Percentiles rank a stretch among this genome's conserved stretches.
These are phyloP conservation scores for Drosophila borborema DNA, from an alignment of 2,888 invertebrate species.

Conservation along the genomic window DNA sequence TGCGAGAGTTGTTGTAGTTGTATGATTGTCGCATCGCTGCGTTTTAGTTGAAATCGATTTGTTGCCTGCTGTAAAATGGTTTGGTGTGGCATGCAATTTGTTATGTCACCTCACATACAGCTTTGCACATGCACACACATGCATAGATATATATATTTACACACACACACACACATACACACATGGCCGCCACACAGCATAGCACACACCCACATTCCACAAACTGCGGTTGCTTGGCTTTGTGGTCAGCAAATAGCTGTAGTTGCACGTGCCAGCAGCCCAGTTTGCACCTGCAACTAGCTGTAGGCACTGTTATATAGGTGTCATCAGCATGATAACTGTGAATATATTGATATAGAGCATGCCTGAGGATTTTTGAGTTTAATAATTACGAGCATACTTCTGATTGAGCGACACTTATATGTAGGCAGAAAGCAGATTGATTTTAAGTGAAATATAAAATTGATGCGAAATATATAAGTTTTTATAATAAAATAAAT, in stretches of 20 bases:
- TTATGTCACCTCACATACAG: constrained; percentile 53
- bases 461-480: neutral
- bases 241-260: constrained; percentile 60
- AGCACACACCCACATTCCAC: constrained; percentile 43
- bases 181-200: neutral
- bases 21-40: constrained; percentile 54
- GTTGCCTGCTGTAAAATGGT: constrained; percentile 64
- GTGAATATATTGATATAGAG: constrained; percentile 7
- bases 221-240: constrained; percentile 68
- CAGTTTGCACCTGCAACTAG: neutral
- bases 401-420: neutral
- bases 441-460: neutral
- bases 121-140: neutral
- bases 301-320: constrained; percentile 26
- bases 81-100: constrained; percentile 76
- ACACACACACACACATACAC: constrained; percentile 34
- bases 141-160: neutral
- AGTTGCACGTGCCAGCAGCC: constrained; percentile 2
- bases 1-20: constrained; percentile 22
- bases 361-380: constrained; percentile 3
- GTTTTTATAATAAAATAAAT: too few relatives aligned
- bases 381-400: constrained; percentile 1
- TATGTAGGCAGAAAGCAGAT: neutral
- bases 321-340: constrained; percentile 14
- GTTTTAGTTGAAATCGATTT: constrained; percentile 62